Evolutionary conservation across 2,113 vertebrate genomes (phyloP), one percentile per base, ranked within the genome.

Genomic region (Tylochromis polylepis): DNA sequence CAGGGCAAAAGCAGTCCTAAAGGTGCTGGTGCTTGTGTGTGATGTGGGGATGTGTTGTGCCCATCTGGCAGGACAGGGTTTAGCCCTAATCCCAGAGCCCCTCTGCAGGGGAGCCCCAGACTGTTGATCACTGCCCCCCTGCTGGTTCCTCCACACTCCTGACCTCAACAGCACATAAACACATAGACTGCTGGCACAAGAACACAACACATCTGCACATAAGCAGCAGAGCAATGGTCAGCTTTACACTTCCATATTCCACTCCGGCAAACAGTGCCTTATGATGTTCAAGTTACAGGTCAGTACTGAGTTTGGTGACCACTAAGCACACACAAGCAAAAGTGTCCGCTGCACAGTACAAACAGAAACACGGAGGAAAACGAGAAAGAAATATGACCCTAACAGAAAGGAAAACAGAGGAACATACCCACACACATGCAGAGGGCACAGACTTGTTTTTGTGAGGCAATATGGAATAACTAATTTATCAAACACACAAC

Each of bases 11-110:
- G 24, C 11, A 58, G 88, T 87, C 82, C 83, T 80, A 49, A 90
- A 81, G 91, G 87, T 90, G 87, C 79, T 88, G 65, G 82, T 92
- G 89, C 83, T 91, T 72, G 82, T 92, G 87, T 67, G 75, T n/a
- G 27, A 91, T 92, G 95, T 89, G 77, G 95, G 96, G 97, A 97
- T 94, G 97, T 96, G 97, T 95, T 97, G 97, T 95, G 97, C 96
- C 97, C 98, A 98, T 99, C 98, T 99, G 98, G 97, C 97, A 96
- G 95, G 96, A 96, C 95, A 96, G 96, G 97, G 97, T 98, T 99
- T 98, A 97, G 96, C 91, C 96, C 96, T 98, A 99, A 98, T 98
- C 98, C 97, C 96, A 95, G 96, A 97, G 96, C 96, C 97, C 97
- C 97, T 97, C 97, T 95, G 97, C 96, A 97, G 97, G 97, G 97